Evolutionary conservation across 2,113 vertebrate genomes (phyloP).

Genomic region (Pomatorhinus ruficollis): DNA sequence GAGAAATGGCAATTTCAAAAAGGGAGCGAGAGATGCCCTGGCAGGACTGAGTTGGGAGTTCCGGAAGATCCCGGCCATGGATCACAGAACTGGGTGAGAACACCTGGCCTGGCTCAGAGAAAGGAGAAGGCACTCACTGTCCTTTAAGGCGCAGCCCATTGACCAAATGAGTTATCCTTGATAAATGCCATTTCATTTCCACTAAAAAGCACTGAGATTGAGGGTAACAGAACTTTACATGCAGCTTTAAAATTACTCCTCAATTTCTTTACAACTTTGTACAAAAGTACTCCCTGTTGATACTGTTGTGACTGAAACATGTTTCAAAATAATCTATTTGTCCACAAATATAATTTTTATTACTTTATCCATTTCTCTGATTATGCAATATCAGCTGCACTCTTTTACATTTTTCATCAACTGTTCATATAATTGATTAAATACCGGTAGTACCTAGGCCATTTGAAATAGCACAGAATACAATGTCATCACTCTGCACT

Average conservation of each 20-base stretch:
- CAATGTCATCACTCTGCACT: not conserved
- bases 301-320: not conserved
- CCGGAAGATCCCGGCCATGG: not conserved
- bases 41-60: not conserved
- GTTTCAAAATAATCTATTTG: not conserved
- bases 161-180: not conserved
- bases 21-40: not conserved
- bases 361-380: not conserved
- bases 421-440: not conserved
- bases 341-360: not conserved
- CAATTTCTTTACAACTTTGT: not conserved
- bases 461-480: not conserved
- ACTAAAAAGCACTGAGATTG: not conserved
- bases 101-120: fast-evolving
- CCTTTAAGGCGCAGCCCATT: not conserved
- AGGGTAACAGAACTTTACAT: not conserved
- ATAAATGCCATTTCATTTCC: not conserved
- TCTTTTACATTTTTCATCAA: not conserved
- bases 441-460: not conserved
- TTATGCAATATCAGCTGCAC: not conserved
- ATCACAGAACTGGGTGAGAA: not conserved
- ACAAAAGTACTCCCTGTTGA: not conserved
- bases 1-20: not conserved
- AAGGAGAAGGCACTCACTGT: not conserved
- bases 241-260: not conserved